Evolutionary conservation across 2,888 invertebrate species (phyloP).

Genomic region (Dendrolimus pini): DNA sequence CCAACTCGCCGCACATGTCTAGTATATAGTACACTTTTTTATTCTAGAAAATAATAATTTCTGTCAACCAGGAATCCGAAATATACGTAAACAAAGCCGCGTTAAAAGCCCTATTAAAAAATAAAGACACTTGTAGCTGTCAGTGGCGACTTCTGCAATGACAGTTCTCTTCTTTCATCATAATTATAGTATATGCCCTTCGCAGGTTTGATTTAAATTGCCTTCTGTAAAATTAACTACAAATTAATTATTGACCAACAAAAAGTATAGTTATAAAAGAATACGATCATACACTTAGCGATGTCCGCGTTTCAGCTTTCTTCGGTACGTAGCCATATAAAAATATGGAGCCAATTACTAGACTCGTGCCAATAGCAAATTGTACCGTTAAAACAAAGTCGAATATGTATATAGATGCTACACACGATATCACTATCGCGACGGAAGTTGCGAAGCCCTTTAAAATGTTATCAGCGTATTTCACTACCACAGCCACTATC

Average conservation of each 20-base stretch:
- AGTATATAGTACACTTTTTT: too few species aligned
- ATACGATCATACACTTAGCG: constrained; percentile 45
- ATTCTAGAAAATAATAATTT: too few species aligned
- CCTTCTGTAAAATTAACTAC: background rate
- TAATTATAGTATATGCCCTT: too few species aligned
- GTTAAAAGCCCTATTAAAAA: too few species aligned
- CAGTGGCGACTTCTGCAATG: too few species aligned
- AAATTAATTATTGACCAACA: constrained; percentile 3
- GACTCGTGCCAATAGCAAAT: constrained; percentile 88
- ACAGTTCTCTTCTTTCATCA: too few species aligned
- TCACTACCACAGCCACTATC: constrained; percentile 98
- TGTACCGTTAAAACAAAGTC: constrained; percentile 90
- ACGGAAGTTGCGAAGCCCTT: constrained; percentile 99
- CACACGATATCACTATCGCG: constrained; percentile 96
- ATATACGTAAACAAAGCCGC: too few species aligned
- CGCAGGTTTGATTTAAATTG: background rate
- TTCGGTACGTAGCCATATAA: constrained; percentile 90
- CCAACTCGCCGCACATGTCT: too few species aligned
- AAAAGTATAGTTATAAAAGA: constrained; percentile 2
- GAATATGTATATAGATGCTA: constrained; percentile 95
- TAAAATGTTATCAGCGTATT: constrained; percentile 99
- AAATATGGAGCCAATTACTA: constrained; percentile 97
- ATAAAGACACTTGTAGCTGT: too few species aligned
- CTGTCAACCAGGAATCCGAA: too few species aligned
- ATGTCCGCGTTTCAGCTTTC: constrained; percentile 45